Evolutionary conservation across 1,140 invertebrate species (phyloP).

Genomic region (Tyrophagus putrescentiae): DNA sequence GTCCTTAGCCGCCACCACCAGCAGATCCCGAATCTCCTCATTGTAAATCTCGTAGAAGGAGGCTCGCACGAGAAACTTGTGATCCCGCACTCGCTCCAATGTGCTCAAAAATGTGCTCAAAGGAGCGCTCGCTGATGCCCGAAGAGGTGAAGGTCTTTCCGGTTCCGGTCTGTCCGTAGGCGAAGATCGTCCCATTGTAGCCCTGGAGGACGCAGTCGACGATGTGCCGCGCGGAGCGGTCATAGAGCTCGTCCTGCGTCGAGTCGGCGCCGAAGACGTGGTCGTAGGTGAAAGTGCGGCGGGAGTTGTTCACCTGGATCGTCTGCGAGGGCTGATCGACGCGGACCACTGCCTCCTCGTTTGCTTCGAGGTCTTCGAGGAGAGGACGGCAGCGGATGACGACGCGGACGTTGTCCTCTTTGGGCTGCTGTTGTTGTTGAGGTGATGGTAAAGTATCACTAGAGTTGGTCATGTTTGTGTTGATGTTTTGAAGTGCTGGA

Average conservation of each 20-base stretch:
- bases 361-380: slow-evolving; percentile 46
- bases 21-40: slow-evolving; percentile 60
- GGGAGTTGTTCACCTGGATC: neutral
- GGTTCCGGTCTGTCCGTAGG: slow-evolving; percentile 61
- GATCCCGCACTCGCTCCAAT: slow-evolving; percentile 55
- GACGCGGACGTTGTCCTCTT: slow-evolving; percentile 48
- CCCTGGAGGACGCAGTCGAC: slow-evolving; percentile 52
- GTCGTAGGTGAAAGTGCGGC: slow-evolving; percentile 46
- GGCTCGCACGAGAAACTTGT: slow-evolving; percentile 51
- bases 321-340: slow-evolving; percentile 17
- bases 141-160: slow-evolving; percentile 62
- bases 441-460: neutral
- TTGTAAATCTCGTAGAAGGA: slow-evolving; percentile 68
- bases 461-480: no score
- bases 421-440: neutral
- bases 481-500: no score
- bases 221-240: slow-evolving; percentile 52
- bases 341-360: slow-evolving; percentile 33
- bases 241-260: slow-evolving; percentile 50
- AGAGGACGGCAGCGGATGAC: slow-evolving; percentile 73
- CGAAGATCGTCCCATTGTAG: slow-evolving; percentile 50
- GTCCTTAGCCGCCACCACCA: slow-evolving; percentile 35
- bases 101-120: slow-evolving; percentile 57
- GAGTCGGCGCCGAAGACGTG: slow-evolving; percentile 39
- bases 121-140: slow-evolving; percentile 68